A percentile compares a stretch with the other conserved stretches of the same genome.
Conservation (phyloP, 2,888 invertebrate genomes). For the Ectropis crepuscularia region DNA sequence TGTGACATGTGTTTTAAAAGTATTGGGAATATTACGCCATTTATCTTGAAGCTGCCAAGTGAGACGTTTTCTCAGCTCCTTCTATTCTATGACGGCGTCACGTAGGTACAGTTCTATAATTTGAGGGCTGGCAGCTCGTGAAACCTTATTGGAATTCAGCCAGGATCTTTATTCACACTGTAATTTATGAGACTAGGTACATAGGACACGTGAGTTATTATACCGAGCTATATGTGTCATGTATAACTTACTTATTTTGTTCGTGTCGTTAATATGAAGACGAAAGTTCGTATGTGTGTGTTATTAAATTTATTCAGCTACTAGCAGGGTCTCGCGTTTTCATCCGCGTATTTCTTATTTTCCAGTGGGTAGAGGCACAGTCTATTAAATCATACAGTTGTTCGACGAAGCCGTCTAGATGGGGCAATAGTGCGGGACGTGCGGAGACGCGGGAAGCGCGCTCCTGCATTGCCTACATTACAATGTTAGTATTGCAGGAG, state of each 20-base stretch:
- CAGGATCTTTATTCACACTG: conserved; percentile 21
- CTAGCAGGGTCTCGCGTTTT: too few relatives aligned
- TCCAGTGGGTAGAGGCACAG: too few relatives aligned
- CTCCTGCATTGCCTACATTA: too few relatives aligned
- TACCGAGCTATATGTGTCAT: neutral
- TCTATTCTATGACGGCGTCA: conserved; percentile 19
- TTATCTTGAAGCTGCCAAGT: conserved; percentile 22
- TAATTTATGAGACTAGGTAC: conserved; percentile 13
- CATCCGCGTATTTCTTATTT: too few relatives aligned
- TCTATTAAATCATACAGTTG: too few relatives aligned
- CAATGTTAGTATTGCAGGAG: too few relatives aligned
- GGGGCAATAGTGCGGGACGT: too few relatives aligned
- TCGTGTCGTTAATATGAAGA: neutral
- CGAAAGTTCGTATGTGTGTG: too few relatives aligned
- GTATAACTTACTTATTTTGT: neutral
- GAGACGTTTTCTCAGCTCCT: conserved; percentile 14
- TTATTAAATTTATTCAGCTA: too few relatives aligned
- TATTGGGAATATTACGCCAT: conserved; percentile 19
- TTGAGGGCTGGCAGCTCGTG: conserved; percentile 10
- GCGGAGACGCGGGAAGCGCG: too few relatives aligned
- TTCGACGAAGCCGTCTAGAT: too few relatives aligned
- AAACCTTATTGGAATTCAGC: conserved; percentile 28
- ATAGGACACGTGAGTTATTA: conserved; percentile 7
- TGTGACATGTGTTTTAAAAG: neutral
- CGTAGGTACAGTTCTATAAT: conserved; percentile 17